These are phyloP conservation scores for Thymallus thymallus DNA, from an alignment of 2,113 vertebrate genomes.

Conservation along the genomic window DNA sequence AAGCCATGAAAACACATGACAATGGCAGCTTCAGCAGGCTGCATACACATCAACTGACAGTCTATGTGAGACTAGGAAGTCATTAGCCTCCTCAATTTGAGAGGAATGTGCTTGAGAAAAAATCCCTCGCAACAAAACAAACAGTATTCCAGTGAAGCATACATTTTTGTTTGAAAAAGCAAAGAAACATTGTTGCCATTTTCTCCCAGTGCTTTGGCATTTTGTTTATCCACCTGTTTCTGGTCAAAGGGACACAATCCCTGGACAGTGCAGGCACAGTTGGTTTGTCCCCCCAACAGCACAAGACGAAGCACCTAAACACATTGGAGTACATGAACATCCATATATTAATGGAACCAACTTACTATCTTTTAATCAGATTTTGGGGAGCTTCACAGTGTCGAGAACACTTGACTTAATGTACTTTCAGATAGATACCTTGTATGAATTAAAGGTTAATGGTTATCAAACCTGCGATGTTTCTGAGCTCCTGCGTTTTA, in stretches of 20 bases:
- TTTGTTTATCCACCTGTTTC: conserved; percentile 50
- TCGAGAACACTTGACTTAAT: no score
- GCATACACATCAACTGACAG: not conserved
- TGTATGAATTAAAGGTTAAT: not conserved
- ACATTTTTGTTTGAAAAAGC: conserved; percentile 14
- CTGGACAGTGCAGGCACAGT: no score
- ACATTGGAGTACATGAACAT: no score
- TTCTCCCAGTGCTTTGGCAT: conserved; percentile 36
- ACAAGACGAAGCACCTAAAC: not conserved
- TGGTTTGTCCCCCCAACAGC: not conserved
- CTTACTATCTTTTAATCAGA: not conserved
- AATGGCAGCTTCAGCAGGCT: not conserved
- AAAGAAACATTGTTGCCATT: conserved; percentile 29
- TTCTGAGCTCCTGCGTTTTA: not conserved
- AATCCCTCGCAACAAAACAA: not conserved
- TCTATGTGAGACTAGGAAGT: not conserved
- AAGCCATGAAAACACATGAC: not conserved
- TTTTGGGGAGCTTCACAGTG: no score
- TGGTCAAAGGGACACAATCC: conserved; percentile 3
- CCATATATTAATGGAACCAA: not conserved
- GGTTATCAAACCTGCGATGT: no score
- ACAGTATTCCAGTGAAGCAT: not conserved
- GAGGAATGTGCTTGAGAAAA: not conserved
- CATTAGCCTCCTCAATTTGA: not conserved
- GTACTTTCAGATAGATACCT: not conserved